Percentiles rank a stretch among this genome's conserved stretches.
These are phyloP conservation scores for Trematocara unimaculatum DNA, from an alignment of 2,113 vertebrate genomes.

Conservation along the genomic window DNA sequence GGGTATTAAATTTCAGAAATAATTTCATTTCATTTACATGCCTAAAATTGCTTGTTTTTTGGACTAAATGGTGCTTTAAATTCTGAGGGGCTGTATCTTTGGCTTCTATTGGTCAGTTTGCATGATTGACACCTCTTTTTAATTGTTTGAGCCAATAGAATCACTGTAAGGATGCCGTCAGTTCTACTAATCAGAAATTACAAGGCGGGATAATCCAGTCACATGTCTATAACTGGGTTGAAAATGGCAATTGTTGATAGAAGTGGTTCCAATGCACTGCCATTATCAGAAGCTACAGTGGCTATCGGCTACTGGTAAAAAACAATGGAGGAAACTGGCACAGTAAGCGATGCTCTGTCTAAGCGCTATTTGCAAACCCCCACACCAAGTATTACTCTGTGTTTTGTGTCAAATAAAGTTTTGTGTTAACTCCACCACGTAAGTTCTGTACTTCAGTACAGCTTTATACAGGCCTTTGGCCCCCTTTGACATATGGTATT, in stretches of 20 bases:
- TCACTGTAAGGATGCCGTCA: background rate
- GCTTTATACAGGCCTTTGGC: background rate
- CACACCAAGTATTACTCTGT: background rate
- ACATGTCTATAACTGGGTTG: background rate
- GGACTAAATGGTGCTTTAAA: background rate
- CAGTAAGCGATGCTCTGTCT: background rate
- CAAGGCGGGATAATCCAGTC: background rate
- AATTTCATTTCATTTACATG: background rate
- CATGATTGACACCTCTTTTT: background rate
- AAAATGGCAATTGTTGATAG: background rate
- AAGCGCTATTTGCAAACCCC: background rate
- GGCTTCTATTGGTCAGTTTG: background rate
- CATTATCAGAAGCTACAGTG: background rate
- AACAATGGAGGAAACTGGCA: background rate
- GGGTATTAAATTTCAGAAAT: background rate
- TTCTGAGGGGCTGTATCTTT: background rate
- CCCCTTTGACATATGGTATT: background rate
- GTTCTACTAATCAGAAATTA: background rate
- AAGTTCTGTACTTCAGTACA: background rate
- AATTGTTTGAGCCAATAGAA: background rate
- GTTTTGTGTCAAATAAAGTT: background rate
- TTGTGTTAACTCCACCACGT: background rate
- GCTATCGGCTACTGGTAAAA: background rate
- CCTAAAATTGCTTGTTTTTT: background rate
- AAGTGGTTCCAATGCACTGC: background rate